Evolutionary conservation across 92 coral and sea anemone genomes (phyloP).

Genomic region (Bergia sp.): DNA sequence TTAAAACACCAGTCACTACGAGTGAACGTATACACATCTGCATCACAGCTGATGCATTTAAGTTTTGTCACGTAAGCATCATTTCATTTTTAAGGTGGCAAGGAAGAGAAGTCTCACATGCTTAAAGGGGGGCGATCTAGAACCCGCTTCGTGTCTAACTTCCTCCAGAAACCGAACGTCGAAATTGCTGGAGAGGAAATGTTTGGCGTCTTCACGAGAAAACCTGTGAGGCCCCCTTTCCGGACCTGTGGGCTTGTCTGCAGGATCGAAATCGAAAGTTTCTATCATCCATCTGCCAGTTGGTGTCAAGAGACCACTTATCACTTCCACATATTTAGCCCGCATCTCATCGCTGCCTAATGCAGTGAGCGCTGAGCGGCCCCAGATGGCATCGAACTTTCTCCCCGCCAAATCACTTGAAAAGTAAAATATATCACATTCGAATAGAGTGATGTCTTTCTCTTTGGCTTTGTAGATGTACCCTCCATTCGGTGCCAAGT

Average conservation of each 20-base stretch:
- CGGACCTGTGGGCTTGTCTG: background rate
- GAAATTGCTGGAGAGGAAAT: background rate
- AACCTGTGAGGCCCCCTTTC: background rate
- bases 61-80: too few species aligned
- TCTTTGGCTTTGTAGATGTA: constrained; percentile 57
- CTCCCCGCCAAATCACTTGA: constrained; percentile 46
- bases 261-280: constrained; percentile 19
- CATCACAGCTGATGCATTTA: too few species aligned
- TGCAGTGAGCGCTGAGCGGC: constrained; percentile 36
- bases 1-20: too few species aligned
- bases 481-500: constrained; percentile 59
- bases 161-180: background rate
- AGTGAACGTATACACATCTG: too few species aligned
- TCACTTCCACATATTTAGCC: constrained; percentile 29
- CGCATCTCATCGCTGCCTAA: too few species aligned
- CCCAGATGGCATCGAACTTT: constrained; percentile 63
- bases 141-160: background rate
- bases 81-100: too few species aligned
- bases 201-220: background rate
- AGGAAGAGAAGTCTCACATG: too few species aligned
- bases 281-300: constrained; percentile 49
- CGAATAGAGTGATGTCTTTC: constrained; percentile 49
- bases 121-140: too few species aligned
- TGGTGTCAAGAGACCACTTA: constrained; percentile 15
- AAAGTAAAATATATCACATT: constrained; percentile 46